phyloP scores from a whole-genome alignment of 1,140 invertebrate species.

The Maconellicoccus hirsutus region DNA sequence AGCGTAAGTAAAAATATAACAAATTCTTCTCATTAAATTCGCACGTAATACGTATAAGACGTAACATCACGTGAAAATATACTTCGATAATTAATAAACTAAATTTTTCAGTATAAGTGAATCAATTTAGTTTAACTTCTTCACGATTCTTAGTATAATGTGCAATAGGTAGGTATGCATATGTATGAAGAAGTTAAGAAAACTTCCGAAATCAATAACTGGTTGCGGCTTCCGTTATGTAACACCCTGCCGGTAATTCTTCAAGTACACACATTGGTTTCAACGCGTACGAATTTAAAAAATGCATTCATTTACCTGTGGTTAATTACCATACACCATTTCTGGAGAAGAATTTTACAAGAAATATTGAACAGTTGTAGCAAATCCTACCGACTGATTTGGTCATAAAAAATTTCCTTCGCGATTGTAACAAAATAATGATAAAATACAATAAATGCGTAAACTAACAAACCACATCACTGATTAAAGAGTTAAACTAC shows the following conservation, averaged over 20 bases:
- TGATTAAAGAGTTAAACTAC: not conserved
- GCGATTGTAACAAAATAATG: not conserved
- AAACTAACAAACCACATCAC: conserved; percentile 14
- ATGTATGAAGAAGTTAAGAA: too few species aligned
- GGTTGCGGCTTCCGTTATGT: not conserved
- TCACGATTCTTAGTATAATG: too few species aligned
- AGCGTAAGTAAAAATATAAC: too few species aligned
- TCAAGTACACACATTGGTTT: not conserved
- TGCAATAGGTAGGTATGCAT: too few species aligned
- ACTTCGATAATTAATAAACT: too few species aligned
- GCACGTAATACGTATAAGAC: too few species aligned
- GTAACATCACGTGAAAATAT: too few species aligned
- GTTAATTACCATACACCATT: not conserved
- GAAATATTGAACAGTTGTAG: not conserved
- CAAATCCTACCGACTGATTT: not conserved
- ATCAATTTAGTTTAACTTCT: too few species aligned
- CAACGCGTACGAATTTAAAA: not conserved
- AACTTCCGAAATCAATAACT: too few species aligned
- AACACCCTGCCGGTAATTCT: not conserved
- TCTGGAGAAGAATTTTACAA: not conserved
- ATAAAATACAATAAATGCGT: not conserved
- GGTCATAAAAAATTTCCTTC: not conserved
- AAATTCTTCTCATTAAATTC: too few species aligned
- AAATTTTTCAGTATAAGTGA: too few species aligned
- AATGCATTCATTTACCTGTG: not conserved